Evolutionary conservation across 1,140 invertebrate genomes (phyloP), one percentile per base, ranked within the genome.

Genomic region (Amyelois transitella): DNA sequence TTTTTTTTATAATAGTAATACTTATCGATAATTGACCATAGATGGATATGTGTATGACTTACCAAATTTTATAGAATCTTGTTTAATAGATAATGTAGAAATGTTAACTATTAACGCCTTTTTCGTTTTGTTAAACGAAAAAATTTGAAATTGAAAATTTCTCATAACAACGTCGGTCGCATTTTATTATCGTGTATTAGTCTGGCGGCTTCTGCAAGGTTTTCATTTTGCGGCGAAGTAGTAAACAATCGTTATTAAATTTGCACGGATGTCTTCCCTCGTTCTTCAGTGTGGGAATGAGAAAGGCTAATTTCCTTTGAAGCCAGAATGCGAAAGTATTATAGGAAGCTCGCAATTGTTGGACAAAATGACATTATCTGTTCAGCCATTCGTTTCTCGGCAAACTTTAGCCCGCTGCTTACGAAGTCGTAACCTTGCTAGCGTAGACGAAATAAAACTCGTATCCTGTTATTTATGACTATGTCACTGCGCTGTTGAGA

Each of bases 241-340:
- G 82, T 77, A 84, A 84, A 84, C 77, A 84, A 81, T 84, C 71
- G 72, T 86, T 83, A 84, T 86, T 84, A 82, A 84, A 84, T 82
- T 84, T 80, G 76, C 74, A 81, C 76, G 77, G 70, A 69, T 78
- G 72, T 76, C 72, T 77, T 76, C 71, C 58, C 64, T 64, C 70
- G 56, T 70, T 70, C 51, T 61, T 72, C 64, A 68, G 62, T 67
- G 64, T 51, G 65, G 53, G 69, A 74, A 64, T 58, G 69, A 65
- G 69, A 69, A 66, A 60, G 62, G 32, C 58, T 65, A 70, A 69
- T 75, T 73, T 72, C 68, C 63, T 60, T 60, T 53, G 58, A 54
- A 43, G 61, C 25, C 44, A 66, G 51, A 70, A 61, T 43, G 58
- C 64, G 63, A 64, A 28, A 54, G 58, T 53, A 53, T n/a, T 21